Percentiles rank a stretch among this genome's conserved stretches.
Evolutionary conservation across 2,797 vertebrate species (phyloP).

Genomic region (Sebastes nivosus): DNA sequence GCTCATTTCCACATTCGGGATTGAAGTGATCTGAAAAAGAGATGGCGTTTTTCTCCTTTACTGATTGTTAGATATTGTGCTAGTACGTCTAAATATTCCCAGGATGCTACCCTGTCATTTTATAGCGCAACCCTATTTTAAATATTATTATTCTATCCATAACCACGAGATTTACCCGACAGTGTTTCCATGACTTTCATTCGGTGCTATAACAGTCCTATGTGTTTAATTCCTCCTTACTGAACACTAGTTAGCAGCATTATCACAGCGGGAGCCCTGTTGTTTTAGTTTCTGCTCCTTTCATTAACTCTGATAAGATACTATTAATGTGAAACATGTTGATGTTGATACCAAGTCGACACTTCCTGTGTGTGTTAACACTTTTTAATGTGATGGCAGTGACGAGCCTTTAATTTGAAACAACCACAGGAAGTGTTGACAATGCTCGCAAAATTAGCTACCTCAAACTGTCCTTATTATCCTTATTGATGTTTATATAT

Average conservation of each 20-base stretch:
- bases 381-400: not conserved
- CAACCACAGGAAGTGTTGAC: not conserved
- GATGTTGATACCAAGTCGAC: not conserved
- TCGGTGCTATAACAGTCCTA: not conserved
- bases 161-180: not conserved
- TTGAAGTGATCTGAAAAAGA: not conserved
- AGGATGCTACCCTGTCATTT: not conserved
- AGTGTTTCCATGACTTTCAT: not conserved
- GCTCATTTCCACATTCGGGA: not conserved
- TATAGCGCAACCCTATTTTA: not conserved
- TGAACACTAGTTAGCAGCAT: not conserved
- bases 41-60: not conserved
- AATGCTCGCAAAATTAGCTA: not conserved
- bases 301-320: not conserved
- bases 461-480: slow-evolving; percentile 92
- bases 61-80: not conserved
- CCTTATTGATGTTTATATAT: slow-evolving; percentile 94
- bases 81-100: not conserved
- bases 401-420: not conserved
- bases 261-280: not conserved
- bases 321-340: not conserved
- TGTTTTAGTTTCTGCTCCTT: not conserved
- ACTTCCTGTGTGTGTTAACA: not conserved
- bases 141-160: not conserved
- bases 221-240: not conserved